Base-by-base conservation (phyloP, 2,797 vertebrate species). In the Sebastes cheni region DNA sequence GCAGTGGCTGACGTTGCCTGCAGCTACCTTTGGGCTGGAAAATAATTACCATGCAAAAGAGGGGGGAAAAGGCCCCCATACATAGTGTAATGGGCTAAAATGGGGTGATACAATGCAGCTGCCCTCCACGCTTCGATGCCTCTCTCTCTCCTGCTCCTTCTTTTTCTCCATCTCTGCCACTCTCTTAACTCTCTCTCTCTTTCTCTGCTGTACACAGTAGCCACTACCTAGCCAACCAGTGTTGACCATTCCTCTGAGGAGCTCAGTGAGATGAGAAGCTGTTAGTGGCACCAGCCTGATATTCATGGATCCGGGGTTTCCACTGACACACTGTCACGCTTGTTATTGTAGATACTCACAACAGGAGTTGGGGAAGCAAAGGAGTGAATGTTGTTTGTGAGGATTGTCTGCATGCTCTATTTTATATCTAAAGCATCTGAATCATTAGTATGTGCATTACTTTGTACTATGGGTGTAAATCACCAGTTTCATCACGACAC, bases 31-130 rank as follows among this genome's bases (percentile, higher is more conserved):
- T 95, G 94, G 95, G 95, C 94, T 93, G 92, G 93, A 94, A 96
- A 96, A 96, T 96, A 96, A 96, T 96, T 95, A 96, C 94, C 93
- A 96, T 95, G 95, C 94, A 96, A 93, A 94, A 93, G 83, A 90
- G 82, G 89, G 89, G 79, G 91, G 80, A 34, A 73, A 86, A 85
- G 88, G 76, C 83, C 89, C 88, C 90, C 88, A 89, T 93, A 93
- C 90, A 94, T 80, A 93, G 92, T 91, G 93, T 94, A 94, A 94
- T 94, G 92, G 95, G 91, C 91, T 90, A 95, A 94, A 95, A 94
- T 94, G 89, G 89, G 94, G 91, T 90, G 91, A 92, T 94, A 94
- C 94, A 94, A 93, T 94, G 91, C 91, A 93, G 92, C 95, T 94
- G 94, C 92, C 94, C 93, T 95, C 92, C 88, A 90, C 80, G 84